Evolutionary conservation across 2,113 vertebrate species (phyloP).

Genomic region (Parotia lawesii): DNA sequence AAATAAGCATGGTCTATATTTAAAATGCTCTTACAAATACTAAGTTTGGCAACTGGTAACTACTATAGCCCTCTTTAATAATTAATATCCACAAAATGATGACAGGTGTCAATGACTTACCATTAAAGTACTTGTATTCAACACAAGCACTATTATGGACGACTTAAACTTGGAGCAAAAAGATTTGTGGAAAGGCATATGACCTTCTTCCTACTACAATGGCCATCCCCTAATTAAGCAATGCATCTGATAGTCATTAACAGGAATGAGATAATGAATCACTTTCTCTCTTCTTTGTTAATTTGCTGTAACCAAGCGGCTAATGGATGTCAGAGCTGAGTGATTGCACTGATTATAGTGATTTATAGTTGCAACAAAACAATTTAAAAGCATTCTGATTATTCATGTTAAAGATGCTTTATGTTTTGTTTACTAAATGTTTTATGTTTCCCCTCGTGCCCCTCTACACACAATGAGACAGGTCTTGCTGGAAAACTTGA

Average conservation of each 20-base stretch:
- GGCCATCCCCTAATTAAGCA: slow-evolving; percentile 90
- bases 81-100: slow-evolving; percentile 27
- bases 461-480: slow-evolving; percentile 31
- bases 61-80: slow-evolving; percentile 16
- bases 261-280: slow-evolving; percentile 93
- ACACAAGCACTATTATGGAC: slow-evolving; percentile 43
- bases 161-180: slow-evolving; percentile 70
- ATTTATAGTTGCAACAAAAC: slow-evolving; percentile 92
- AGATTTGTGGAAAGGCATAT: slow-evolving; percentile 82
- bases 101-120: slow-evolving; percentile 40
- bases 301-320: slow-evolving; percentile 91
- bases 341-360: slow-evolving; percentile 91
- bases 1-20: not conserved
- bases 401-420: slow-evolving; percentile 85
- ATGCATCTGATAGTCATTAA: slow-evolving; percentile 97
- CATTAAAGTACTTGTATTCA: slow-evolving; percentile 60
- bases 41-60: not conserved
- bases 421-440: slow-evolving; percentile 84
- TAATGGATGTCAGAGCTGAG: slow-evolving; percentile 95
- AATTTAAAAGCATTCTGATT: slow-evolving; percentile 88
- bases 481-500: slow-evolving; percentile 59
- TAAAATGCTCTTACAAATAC: slow-evolving; percentile 11
- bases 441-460: slow-evolving; percentile 61
- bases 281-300: slow-evolving; percentile 91
- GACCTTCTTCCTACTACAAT: slow-evolving; percentile 86